A percentile compares a stretch with the other conserved stretches of the same genome.
These are phyloP conservation scores for Engystomops pustulosus DNA, from an alignment of 2,113 vertebrate genomes.

Conservation along the genomic window DNA sequence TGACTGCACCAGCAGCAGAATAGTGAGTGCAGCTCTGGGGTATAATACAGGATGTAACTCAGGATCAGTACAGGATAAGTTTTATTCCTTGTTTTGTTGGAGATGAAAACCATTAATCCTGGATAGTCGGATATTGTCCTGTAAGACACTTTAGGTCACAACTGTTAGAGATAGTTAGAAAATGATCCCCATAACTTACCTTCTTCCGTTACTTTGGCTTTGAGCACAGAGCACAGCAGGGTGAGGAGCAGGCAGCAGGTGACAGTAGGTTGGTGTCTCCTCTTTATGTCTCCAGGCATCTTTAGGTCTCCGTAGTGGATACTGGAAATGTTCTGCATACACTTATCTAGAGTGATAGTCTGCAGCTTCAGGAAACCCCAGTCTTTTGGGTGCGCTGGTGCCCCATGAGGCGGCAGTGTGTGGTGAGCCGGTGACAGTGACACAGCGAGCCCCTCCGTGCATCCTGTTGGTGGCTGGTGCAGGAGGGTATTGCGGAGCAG, in stretches of 20 bases:
- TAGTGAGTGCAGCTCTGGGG: no score
- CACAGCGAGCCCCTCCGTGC: conserved; percentile 16
- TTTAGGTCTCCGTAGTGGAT: neutral
- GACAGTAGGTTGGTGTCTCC: neutral
- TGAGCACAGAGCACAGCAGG: neutral
- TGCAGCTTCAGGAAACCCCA: conserved; percentile 43
- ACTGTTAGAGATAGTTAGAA: no score
- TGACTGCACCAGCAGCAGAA: no score
- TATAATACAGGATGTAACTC: no score
- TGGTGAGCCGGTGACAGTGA: conserved; percentile 42
- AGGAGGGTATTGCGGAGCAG: conserved; percentile 1
- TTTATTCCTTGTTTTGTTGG: no score
- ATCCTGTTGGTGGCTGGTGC: conserved; percentile 47
- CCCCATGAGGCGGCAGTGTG: conserved; percentile 13
- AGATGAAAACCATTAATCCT: no score
- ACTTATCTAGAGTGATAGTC: conserved; percentile 33
- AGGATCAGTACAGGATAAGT: no score
- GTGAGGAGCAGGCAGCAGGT: neutral
- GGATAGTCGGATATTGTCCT: no score
- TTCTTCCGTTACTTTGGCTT: conserved; percentile 27
- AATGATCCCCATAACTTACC: neutral
- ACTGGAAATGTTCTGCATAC: neutral
- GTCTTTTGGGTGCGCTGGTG: neutral
- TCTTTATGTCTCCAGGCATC: neutral
- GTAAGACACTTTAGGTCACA: no score